Evolutionary conservation across 2,797 vertebrate genomes (phyloP).

Genomic region (Galaxias olidus): DNA sequence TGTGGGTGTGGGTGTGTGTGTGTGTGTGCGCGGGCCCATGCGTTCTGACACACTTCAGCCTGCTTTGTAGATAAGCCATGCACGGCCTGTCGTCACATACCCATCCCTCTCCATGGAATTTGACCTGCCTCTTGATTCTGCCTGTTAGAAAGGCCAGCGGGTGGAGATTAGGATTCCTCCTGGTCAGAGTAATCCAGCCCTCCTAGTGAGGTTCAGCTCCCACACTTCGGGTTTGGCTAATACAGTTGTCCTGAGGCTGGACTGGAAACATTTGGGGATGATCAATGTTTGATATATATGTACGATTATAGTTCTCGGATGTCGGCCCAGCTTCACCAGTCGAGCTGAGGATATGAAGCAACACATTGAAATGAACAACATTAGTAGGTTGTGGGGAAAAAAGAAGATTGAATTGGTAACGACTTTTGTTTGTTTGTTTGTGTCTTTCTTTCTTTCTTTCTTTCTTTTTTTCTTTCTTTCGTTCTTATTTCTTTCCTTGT

Average conservation of each 20-base stretch:
- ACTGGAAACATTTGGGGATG: too few species aligned
- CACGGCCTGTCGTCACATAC: neutral
- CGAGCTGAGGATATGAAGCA: too few species aligned
- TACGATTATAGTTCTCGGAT: too few species aligned
- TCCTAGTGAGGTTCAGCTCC: too few species aligned
- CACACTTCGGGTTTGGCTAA: neutral
- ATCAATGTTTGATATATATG: too few species aligned
- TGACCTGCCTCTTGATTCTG: conserved; percentile 4
- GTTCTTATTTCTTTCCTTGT: neutral
- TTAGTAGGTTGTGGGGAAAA: too few species aligned
- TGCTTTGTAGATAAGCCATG: neutral
- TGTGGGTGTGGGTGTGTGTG: conserved; percentile 9
- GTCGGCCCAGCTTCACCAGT: too few species aligned
- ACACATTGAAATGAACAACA: too few species aligned
- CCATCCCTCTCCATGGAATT: conserved; percentile 8
- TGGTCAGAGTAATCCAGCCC: neutral
- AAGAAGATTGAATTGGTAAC: too few species aligned
- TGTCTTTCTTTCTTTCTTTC: neutral
- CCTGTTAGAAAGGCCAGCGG: neutral
- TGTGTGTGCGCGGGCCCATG: neutral
- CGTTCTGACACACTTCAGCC: neutral
- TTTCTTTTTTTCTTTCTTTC: too few species aligned
- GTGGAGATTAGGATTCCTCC: neutral
- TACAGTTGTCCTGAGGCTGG: too few species aligned
- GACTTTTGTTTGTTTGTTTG: too few species aligned